These are phyloP conservation scores for Schizaphis graminum DNA, from an alignment of 2,888 invertebrate species.

Conservation along the genomic window DNA sequence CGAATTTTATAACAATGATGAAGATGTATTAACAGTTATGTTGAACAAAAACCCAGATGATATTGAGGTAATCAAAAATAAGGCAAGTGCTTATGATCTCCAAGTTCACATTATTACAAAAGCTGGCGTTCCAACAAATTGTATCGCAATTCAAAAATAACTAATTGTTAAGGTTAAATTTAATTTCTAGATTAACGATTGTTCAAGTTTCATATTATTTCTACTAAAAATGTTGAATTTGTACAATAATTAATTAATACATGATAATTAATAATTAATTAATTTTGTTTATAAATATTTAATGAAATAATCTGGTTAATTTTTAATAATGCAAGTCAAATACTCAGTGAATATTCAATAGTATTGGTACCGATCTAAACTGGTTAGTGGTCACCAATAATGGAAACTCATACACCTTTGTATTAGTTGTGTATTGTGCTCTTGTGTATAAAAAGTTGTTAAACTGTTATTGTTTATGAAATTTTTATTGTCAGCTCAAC, in stretches of 20 bases:
- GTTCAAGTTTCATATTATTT: background rate
- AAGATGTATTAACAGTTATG: conserved; percentile 42
- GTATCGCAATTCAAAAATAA: conserved; percentile 26
- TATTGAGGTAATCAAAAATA: conserved; percentile 13
- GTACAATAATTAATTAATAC: background rate
- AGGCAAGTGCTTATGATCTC: background rate
- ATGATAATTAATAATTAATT: background rate
- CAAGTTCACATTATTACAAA: background rate
- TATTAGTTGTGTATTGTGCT: background rate
- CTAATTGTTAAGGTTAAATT: background rate
- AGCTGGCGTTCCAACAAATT: conserved; percentile 28
- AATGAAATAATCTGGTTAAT: background rate
- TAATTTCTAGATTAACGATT: no score
- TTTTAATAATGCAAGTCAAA: background rate
- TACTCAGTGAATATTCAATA: background rate
- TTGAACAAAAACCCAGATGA: conserved; percentile 35
- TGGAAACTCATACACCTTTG: background rate
- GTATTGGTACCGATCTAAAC: background rate
- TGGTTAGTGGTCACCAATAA: background rate
- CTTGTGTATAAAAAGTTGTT: background rate
- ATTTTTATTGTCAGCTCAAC: no score
- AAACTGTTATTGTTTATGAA: no score
- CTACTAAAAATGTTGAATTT: background rate
- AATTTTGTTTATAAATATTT: background rate
- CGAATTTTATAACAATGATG: conserved; percentile 13